phyloP scores from a whole-genome alignment of 2,797 vertebrate genomes.

The Crenuchus spilurus region DNA sequence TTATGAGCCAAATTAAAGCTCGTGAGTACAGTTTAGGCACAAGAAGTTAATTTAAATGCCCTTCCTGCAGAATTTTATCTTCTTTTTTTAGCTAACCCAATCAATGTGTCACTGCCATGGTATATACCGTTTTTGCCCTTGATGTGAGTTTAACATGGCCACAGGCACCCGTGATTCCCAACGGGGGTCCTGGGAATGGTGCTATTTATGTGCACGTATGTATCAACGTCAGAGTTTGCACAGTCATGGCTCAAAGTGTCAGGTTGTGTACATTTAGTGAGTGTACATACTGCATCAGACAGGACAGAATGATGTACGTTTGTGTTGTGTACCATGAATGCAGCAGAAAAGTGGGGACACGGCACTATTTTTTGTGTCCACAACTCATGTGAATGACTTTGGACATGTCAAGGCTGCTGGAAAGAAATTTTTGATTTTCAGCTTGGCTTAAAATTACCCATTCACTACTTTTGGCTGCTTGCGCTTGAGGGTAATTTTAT shows the following conservation, averaged over 20 bases:
- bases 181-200: background rate
- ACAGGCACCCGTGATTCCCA: background rate
- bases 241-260: background rate
- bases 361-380: background rate
- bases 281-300: slow-evolving; percentile 8
- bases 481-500: background rate
- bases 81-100: slow-evolving; percentile 36
- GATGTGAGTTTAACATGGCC: slow-evolving; percentile 41
- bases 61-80: slow-evolving; percentile 32
- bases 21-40: slow-evolving; percentile 37
- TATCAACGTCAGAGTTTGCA: background rate
- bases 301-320: background rate
- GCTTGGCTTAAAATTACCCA: background rate
- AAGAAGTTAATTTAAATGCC: slow-evolving; percentile 42
- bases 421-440: background rate
- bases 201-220: background rate
- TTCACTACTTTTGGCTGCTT: background rate
- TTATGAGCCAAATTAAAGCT: slow-evolving; percentile 49
- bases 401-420: background rate
- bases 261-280: background rate
- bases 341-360: background rate
- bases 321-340: background rate
- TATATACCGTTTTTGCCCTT: slow-evolving; percentile 26
- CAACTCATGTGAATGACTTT: background rate
- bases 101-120: slow-evolving; percentile 9